These are phyloP conservation scores for Catagonus wagneri DNA, from an alignment of 2,113 vertebrate genomes.

Conservation along the genomic window DNA sequence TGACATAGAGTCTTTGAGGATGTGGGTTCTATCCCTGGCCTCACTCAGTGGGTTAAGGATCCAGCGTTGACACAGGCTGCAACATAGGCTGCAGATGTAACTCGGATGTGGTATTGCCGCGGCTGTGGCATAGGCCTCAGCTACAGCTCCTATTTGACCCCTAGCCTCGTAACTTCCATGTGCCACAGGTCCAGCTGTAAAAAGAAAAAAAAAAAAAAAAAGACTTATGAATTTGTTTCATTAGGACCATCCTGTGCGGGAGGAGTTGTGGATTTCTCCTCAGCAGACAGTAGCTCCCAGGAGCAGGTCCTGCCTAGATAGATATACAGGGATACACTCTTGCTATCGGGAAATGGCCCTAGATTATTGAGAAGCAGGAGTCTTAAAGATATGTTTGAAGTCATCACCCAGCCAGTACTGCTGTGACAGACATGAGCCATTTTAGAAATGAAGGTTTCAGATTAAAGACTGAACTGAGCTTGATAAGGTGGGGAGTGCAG, in stretches of 20 bases:
- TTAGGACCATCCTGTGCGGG: not conserved
- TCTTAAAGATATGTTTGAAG: not conserved
- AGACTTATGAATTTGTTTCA: not conserved
- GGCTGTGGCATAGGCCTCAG: no score
- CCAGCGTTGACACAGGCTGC: no score
- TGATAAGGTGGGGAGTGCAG: not conserved
- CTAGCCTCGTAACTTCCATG: no score
- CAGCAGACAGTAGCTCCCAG: not conserved
- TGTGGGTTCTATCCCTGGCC: no score
- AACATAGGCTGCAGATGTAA: no score
- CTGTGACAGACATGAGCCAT: not conserved
- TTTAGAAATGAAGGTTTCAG: constrained; percentile 6
- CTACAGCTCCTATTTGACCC: no score
- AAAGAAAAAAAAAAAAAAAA: no score
- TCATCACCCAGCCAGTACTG: not conserved
- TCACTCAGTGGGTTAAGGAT: no score
- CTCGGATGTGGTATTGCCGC: no score
- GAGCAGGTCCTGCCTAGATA: not conserved
- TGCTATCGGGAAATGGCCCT: not conserved
- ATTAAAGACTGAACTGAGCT: not conserved
- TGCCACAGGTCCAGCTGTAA: no score
- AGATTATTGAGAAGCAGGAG: not conserved
- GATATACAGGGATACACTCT: not conserved
- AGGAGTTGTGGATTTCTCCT: not conserved
- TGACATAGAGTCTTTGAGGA: no score